Conservation (phyloP, 2,113 vertebrate genomes). For the Ameiurus melas region DNA sequence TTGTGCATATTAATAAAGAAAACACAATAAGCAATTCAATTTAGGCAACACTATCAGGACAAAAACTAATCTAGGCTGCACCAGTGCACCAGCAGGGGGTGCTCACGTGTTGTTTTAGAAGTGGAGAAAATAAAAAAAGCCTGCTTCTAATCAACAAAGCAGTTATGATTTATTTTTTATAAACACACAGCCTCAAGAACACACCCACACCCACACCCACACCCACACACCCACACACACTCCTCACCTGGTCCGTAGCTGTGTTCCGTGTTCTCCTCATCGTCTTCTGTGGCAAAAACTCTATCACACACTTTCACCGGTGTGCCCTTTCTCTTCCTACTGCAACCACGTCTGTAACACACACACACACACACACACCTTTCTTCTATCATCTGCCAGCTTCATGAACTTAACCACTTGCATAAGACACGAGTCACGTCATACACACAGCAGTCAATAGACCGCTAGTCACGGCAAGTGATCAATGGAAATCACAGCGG, state of each 20-base stretch:
- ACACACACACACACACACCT: slow-evolving; percentile 54
- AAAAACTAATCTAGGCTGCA: neutral
- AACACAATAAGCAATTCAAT: neutral
- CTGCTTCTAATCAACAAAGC: neutral
- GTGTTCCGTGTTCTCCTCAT: slow-evolving; percentile 73
- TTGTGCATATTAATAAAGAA: neutral
- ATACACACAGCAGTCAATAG: slow-evolving; percentile 60
- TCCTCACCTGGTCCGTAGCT: slow-evolving; percentile 68
- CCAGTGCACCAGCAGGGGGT: neutral
- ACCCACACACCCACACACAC: slow-evolving; percentile 31
- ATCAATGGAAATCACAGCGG: slow-evolving; percentile 52
- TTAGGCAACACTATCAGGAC: neutral
- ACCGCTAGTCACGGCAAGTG: slow-evolving; percentile 50
- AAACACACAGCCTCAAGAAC: neutral
- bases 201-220: no score
- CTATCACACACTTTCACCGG: slow-evolving; percentile 71
- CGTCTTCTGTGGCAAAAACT: slow-evolving; percentile 73
- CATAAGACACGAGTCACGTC: slow-evolving; percentile 63
- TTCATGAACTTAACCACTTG: slow-evolving; percentile 42
- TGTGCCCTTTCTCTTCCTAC: slow-evolving; percentile 78
- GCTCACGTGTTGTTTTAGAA: neutral
- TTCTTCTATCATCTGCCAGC: slow-evolving; percentile 55
- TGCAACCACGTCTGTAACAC: slow-evolving; percentile 72
- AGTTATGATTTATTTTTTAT: neutral
- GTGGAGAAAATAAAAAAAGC: neutral